Percentiles rank a stretch among this genome's conserved stretches.
Conservation (phyloP, 2,797 vertebrate genomes). For the Poeciliopsis paucimaculata region DNA sequence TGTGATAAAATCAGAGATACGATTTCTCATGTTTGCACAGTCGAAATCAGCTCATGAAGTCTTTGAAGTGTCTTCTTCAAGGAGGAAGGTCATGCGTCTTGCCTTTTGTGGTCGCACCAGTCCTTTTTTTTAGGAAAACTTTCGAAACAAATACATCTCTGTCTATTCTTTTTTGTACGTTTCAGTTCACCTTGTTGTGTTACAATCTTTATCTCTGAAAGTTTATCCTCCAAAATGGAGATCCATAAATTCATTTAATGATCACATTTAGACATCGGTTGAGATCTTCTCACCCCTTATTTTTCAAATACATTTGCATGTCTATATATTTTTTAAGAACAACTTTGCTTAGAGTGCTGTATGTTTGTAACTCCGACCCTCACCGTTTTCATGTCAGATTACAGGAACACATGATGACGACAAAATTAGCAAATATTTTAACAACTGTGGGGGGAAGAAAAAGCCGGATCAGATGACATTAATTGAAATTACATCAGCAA, state of each 20-base stretch:
- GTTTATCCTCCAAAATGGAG: neutral
- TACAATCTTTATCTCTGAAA: neutral
- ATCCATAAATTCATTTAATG: neutral
- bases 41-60: neutral
- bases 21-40: neutral
- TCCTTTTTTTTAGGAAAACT: neutral
- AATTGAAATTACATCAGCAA: neutral
- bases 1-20: constrained; percentile 18
- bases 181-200: neutral
- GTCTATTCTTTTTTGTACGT: neutral
- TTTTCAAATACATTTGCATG: neutral
- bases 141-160: neutral
- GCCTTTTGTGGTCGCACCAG: neutral
- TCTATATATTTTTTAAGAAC: neutral
- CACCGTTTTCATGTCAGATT: neutral
- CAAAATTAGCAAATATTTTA: neutral
- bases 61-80: neutral
- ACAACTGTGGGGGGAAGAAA: neutral
- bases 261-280: neutral
- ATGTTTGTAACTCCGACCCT: neutral
- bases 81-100: neutral
- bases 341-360: neutral
- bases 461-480: neutral
- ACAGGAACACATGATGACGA: constrained; percentile 3
- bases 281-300: neutral